Evolutionary conservation across 2,888 invertebrate species (phyloP).

Genomic region (Linnaemya vulpina): DNA sequence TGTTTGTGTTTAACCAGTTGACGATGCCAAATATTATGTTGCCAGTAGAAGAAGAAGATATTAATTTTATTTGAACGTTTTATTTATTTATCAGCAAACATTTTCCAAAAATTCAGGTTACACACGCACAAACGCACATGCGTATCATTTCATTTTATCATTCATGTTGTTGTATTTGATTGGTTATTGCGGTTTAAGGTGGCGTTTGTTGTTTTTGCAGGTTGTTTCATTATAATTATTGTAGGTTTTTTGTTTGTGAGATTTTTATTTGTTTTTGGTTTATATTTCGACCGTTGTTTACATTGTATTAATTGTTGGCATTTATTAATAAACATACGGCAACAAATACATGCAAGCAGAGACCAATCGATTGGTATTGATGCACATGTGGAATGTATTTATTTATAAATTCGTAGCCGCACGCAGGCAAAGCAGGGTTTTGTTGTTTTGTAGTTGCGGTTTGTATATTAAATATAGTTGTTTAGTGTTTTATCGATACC

Average conservation of each 20-base stretch:
- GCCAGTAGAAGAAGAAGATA: constrained; percentile 22
- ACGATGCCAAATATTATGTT: constrained; percentile 4
- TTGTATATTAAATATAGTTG: constrained; percentile 31
- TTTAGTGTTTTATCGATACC: constrained; percentile 46
- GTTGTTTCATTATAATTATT: constrained; percentile 59
- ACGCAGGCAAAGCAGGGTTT: constrained; percentile 25
- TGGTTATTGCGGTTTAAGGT: constrained; percentile 52
- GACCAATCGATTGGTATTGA: not conserved
- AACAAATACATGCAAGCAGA: constrained; percentile 26
- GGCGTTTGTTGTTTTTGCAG: constrained; percentile 30
- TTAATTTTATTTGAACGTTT: constrained; percentile 30
- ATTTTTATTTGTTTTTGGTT: constrained; percentile 46
- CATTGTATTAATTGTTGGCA: constrained; percentile 66
- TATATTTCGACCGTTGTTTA: constrained; percentile 58
- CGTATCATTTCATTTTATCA: constrained; percentile 19
- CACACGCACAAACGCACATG: not conserved
- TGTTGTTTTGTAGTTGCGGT: constrained; percentile 62
- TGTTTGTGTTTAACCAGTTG: constrained; percentile 33
- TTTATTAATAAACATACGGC: constrained; percentile 53
- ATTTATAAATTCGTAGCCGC: constrained; percentile 2
- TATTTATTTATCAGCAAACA: constrained; percentile 27
- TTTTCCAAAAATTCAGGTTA: constrained; percentile 30
- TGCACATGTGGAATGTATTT: not conserved
- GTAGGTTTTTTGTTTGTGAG: constrained; percentile 2
- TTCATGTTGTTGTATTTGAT: constrained; percentile 34